Conservation (phyloP, 2,797 vertebrate species). For the Philypnodon macrostomus region DNA sequence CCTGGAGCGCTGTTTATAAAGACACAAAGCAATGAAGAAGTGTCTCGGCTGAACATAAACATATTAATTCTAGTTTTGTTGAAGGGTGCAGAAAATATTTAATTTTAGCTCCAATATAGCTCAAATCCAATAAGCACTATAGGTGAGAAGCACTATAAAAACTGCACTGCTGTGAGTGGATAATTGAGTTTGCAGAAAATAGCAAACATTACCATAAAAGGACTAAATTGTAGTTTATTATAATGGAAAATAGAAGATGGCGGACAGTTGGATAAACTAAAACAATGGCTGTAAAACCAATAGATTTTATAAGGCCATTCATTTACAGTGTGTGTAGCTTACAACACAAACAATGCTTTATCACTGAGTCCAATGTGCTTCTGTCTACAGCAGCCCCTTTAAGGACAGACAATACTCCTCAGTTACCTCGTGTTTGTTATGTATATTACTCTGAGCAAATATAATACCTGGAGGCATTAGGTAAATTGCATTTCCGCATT, state of each 20-base stretch:
- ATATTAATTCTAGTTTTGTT: constrained; percentile 11
- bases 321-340: constrained; percentile 15
- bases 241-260: constrained; percentile 40
- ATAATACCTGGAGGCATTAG: constrained; percentile 1
- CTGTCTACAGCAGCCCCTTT: constrained; percentile 6
- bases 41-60: neutral
- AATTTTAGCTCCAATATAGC: constrained; percentile 13
- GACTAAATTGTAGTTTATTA: constrained; percentile 46
- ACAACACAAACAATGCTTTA: constrained; percentile 28
- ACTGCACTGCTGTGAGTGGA: constrained; percentile 19
- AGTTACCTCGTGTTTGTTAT: neutral
- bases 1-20: constrained; percentile 1
- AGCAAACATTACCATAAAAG: constrained; percentile 11
- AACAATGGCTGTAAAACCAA: constrained; percentile 17
- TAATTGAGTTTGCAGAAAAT: constrained; percentile 35
- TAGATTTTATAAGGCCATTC: constrained; percentile 18
- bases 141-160: constrained; percentile 14
- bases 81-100: constrained; percentile 13
- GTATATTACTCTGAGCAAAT: neutral
- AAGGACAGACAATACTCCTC: neutral
- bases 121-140: constrained; percentile 28
- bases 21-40: constrained; percentile 2
- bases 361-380: neutral
- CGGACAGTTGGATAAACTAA: constrained; percentile 44
- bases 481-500: constrained; percentile 5